These are phyloP conservation scores for Ectobius pallidus DNA, from an alignment of 2,888 invertebrate genomes.

Conservation along the genomic window DNA sequence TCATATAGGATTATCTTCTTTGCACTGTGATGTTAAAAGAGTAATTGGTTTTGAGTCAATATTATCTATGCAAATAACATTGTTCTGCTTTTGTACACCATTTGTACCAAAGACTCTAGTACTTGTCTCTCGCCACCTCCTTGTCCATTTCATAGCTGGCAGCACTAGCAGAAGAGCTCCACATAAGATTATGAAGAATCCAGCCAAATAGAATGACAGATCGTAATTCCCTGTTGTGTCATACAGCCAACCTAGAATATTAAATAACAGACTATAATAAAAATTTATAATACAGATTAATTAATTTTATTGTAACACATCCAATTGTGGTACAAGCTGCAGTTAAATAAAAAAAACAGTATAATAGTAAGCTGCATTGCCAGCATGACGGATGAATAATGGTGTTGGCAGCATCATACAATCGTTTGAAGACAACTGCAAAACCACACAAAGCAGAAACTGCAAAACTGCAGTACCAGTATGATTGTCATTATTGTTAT, in stretches of 20 bases:
- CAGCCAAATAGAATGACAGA: slow-evolving; percentile 80
- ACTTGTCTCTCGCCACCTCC: background rate
- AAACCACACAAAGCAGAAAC: no score
- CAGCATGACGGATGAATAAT: no score
- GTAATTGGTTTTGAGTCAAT: background rate
- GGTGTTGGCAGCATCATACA: no score
- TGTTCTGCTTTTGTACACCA: background rate
- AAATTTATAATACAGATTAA: no score
- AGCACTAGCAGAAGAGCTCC: slow-evolving; percentile 66
- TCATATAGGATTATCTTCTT: background rate
- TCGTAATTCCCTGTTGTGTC: slow-evolving; percentile 79
- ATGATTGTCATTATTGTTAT: no score
- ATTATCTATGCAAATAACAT: background rate
- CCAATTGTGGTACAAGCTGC: no score
- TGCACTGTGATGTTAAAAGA: background rate
- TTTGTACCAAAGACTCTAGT: background rate
- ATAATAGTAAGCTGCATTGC: no score
- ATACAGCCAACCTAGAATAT: slow-evolving; percentile 76
- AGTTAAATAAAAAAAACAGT: no score
- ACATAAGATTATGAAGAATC: slow-evolving; percentile 77
- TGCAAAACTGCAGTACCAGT: no score
- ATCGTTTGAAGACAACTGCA: no score
- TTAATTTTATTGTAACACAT: no score
- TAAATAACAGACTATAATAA: no score
- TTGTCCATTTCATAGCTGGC: slow-evolving; percentile 51